Percentiles rank a stretch among this genome's conserved stretches.
phyloP scores from a whole-genome alignment of 2,113 vertebrate species.

The Thermophis baileyi region DNA sequence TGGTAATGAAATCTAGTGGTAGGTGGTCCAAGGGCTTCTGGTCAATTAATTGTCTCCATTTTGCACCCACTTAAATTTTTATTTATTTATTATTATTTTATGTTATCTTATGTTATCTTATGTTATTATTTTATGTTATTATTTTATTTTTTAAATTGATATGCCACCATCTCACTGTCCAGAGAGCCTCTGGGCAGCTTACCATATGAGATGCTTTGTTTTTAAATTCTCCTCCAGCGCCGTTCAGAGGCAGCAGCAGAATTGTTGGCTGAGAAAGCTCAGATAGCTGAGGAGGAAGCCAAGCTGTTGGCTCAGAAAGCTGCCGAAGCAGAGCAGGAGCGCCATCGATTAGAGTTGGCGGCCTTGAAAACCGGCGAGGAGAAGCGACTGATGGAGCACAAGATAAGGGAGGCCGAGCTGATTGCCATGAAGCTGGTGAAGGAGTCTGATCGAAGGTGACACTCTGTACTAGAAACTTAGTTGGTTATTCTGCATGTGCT shows the following conservation, averaged over 20 bases:
- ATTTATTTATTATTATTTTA: background rate
- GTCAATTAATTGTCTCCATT: background rate
- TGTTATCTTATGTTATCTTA: background rate
- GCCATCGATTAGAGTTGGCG: conserved; percentile 84
- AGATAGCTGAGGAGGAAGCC: conserved; percentile 91
- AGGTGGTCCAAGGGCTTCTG: background rate
- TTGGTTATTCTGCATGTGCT: background rate
- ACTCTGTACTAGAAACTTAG: background rate
- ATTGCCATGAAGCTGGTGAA: conserved; percentile 89
- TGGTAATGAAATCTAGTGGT: conserved; percentile 11
- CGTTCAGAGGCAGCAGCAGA: conserved; percentile 89
- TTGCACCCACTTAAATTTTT: background rate
- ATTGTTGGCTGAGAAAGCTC: conserved; percentile 89
- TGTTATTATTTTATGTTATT: background rate
- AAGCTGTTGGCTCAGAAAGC: conserved; percentile 90
- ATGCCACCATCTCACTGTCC: background rate
- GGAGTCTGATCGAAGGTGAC: conserved; percentile 86
- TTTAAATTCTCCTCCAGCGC: conserved; percentile 61
- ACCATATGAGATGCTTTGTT: background rate
- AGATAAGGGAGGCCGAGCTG: conserved; percentile 89
- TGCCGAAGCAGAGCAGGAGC: conserved; percentile 87
- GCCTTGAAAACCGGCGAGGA: conserved; percentile 91
- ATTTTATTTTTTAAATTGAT: background rate
- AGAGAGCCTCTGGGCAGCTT: background rate
- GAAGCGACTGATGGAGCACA: conserved; percentile 90